Percentiles rank a stretch among this genome's conserved stretches.
phyloP scores from a whole-genome alignment of 2,888 invertebrate genomes.

The Chloroclysta siterata region DNA sequence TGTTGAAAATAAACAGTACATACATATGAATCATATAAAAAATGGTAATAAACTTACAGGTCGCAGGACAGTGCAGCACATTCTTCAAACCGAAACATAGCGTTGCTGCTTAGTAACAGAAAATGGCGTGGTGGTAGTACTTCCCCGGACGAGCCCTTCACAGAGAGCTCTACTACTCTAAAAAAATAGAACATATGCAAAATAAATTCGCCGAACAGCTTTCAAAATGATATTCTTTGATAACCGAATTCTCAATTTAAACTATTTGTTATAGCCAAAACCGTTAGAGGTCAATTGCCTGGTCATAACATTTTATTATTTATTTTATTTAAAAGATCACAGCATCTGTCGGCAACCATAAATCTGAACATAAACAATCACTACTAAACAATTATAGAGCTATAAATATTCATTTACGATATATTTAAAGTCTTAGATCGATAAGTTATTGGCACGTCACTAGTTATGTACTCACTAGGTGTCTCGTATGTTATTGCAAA shows the following conservation, averaged over 20 bases:
- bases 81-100: too few relatives aligned
- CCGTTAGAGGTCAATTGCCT: conserved; percentile 38
- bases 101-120: too few relatives aligned
- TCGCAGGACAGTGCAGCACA: too few relatives aligned
- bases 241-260: conserved; percentile 9
- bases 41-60: too few relatives aligned
- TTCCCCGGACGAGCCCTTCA: too few relatives aligned
- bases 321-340: conserved; percentile 37
- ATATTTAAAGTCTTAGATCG: conserved; percentile 64
- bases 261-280: conserved; percentile 14
- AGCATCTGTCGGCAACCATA: conserved; percentile 40
- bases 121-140: too few relatives aligned
- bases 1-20: too few relatives aligned
- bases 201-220: too few relatives aligned
- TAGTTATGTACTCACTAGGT: conserved; percentile 34
- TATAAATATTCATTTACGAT: conserved; percentile 64
- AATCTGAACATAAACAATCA: conserved; percentile 48
- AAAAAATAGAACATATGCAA: too few relatives aligned
- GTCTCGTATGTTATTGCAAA: too few relatives aligned
- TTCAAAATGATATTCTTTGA: background rate
- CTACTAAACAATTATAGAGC: conserved; percentile 61
- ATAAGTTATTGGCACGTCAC: conserved; percentile 56
- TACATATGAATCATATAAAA: too few relatives aligned
- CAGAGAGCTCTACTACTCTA: too few relatives aligned
- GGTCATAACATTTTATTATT: conserved; percentile 37